A percentile compares a stretch with the other conserved stretches of the same genome.
These are phyloP conservation scores for Sardina pilchardus DNA, from an alignment of 2,113 vertebrate species.

Conservation along the genomic window DNA sequence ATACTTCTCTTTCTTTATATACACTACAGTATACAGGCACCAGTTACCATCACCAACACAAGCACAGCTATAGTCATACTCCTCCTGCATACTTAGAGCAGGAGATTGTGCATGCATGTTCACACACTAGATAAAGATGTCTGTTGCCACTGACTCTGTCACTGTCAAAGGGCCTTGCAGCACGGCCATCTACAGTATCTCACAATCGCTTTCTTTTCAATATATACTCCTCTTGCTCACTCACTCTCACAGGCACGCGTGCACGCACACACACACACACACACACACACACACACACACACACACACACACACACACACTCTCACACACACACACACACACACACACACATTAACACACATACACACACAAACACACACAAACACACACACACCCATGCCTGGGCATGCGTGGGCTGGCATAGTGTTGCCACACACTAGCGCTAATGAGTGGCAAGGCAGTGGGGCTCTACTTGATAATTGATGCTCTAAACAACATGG, in stretches of 20 bases:
- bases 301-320: too few species aligned
- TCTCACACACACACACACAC: background rate
- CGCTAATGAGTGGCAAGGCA: conserved; percentile 38
- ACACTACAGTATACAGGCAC: background rate
- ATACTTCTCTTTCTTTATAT: too few species aligned
- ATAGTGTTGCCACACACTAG: conserved; percentile 24
- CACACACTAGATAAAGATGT: background rate
- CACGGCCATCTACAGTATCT: background rate
- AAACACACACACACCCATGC: background rate
- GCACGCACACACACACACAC: background rate
- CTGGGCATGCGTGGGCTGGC: conserved; percentile 14
- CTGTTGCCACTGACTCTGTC: background rate
- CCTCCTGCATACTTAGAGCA: background rate
- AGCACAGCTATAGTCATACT: background rate
- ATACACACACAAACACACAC: background rate
- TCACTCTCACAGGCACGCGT: background rate
- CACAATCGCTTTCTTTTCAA: background rate
- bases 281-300: too few species aligned
- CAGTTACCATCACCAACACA: too few species aligned
- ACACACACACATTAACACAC: background rate
- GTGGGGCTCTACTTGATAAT: conserved; percentile 41
- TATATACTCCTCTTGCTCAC: background rate
- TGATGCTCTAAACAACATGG: conserved; percentile 38
- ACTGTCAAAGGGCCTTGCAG: background rate
- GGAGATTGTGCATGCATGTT: background rate